Evolutionary conservation across 2,888 invertebrate species (phyloP).

Genomic region (Rutpela maculata): DNA sequence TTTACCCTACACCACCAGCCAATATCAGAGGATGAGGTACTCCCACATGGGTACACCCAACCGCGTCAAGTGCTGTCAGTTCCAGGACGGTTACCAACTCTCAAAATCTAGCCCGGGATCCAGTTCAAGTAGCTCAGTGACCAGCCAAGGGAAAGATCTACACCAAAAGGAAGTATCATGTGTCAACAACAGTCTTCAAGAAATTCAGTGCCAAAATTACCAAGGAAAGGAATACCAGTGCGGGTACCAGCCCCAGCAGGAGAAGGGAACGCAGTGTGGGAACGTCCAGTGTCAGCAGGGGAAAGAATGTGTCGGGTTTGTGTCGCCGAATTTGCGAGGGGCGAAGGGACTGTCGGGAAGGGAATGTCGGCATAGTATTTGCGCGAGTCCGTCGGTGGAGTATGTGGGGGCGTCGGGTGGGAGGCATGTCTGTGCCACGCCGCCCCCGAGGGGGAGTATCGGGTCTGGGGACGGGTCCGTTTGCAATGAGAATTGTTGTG

Average conservation of each 20-base stretch:
- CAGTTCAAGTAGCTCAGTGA: conserved; percentile 73
- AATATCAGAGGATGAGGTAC: conserved; percentile 70
- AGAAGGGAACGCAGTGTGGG: conserved; percentile 73
- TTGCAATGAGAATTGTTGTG: conserved; percentile 69
- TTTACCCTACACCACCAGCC: conserved; percentile 72
- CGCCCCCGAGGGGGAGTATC: conserved; percentile 70
- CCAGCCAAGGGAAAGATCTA: conserved; percentile 68
- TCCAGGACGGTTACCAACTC: conserved; percentile 69
- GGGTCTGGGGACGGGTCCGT: conserved; percentile 64
- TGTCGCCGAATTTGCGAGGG: conserved; percentile 65
- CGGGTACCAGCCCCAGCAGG: conserved; percentile 68
- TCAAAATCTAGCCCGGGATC: conserved; percentile 75
- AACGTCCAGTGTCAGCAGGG: conserved; percentile 60
- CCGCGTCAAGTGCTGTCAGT: conserved; percentile 71
- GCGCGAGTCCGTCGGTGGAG: conserved; percentile 74
- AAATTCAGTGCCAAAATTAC: conserved; percentile 72
- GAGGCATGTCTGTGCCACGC: conserved; percentile 75
- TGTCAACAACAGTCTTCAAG: conserved; percentile 65
- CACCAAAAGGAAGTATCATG: conserved; percentile 60
- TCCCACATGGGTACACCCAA: conserved; percentile 69
- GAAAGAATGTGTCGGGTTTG: conserved; percentile 65
- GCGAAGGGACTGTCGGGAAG: conserved; percentile 61
- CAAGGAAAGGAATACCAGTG: conserved; percentile 58
- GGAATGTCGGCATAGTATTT: conserved; percentile 75
- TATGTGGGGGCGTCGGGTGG: conserved; percentile 81